Base-by-base conservation (phyloP, 1,140 invertebrate species). In the Macrobrachium rosenbergii region DNA sequence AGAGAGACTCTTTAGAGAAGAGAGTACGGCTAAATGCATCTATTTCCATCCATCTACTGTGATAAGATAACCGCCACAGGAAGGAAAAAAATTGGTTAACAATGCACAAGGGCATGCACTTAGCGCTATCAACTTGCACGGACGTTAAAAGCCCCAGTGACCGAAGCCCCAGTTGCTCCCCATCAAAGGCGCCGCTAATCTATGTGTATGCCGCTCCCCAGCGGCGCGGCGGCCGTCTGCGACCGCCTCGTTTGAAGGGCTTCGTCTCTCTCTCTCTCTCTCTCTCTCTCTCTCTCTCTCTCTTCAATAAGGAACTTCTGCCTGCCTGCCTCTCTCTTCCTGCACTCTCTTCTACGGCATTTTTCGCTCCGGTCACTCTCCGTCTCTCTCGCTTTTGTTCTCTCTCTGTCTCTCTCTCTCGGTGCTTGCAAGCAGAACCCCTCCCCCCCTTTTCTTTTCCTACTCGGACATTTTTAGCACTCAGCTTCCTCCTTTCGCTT, bases 271-370 rank as follows among this genome's bases (percentile, higher is more conserved):
- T n/a, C 17, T 21, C 43, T 73, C 21, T 19, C 21, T 73, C 21
- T 21, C 63, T 64, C 69, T 37, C 69, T 12, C 69, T 14, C 43
- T 73, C 21, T 73, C 69, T 73, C 16, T 73, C n/a, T 73, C 69
- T 21, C 21, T 73, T n/a, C 21, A 17, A 37, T 23, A n/a, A 23
- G 28, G 14, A 37, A 12, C 21, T 21, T 21, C 21, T 43, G 28
- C 21, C 16, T 43, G 16, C 21, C 21, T 14, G 16, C n/a, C 43
- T 43, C 69, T 21, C 21, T 21, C n/a, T 16, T 37, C n/a, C 72
- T 28, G 28, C 67, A 72, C 37, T 72, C 37, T 37, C 67, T 19
- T 43, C 72, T 75, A 43, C 72, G 58, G 21, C 69, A 73, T 21
- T 17, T 21, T 16, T 73, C 19, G 21, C 21, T 19, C 21, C 67